Evolutionary conservation across 2,113 vertebrate species (phyloP), one percentile per base, ranked within the genome.

Genomic region (Centropus bengalensis): DNA sequence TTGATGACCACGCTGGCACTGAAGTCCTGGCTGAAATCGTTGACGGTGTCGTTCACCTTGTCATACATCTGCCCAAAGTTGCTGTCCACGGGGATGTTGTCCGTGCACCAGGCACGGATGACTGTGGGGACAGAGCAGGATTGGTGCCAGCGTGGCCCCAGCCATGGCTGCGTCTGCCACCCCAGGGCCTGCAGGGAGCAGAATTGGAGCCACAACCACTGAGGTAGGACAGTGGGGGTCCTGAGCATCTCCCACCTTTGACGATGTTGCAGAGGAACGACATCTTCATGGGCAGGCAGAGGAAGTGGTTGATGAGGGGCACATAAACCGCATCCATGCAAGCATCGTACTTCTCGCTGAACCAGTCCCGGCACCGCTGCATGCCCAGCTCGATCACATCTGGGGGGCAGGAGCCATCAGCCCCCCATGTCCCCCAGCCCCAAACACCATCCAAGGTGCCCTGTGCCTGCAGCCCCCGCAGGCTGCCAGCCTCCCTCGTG

Each of bases 261-360:
- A 98, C 93, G 8, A 98, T 23, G 18, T 95, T 51, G 83, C 99
- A 99, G 76, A 99, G 89, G 96, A 99, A 98, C 66, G 95, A 83
- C 86, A 99, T 98, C 74, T 95, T 98, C 99, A 99, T 99, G n/a
- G 99, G 98, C 33, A 99, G 40, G 63, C 99, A 99, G n/a, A 99
- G 56, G 32, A 99, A 16, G 95, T 99, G 97, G 91, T 40, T 98
- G 95, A 99, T 20, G 59, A 99, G 21, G 0, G 99, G 99, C 22
- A 98, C 68, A 0, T 7, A 2, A 28, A 99, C 55, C 2, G 10
- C 1, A 9, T 40, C 9, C 97, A 96, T 84, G 67, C 98, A 99
- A 2, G 33, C 33, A 0, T 6, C 0, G 14, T 98, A 60, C 84
- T 97, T 98, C 6, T 1, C 0, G 1, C 67, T 9, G 58, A 99